Conservation (phyloP, 2,113 vertebrate genomes). For the Trogon surrucura region DNA sequence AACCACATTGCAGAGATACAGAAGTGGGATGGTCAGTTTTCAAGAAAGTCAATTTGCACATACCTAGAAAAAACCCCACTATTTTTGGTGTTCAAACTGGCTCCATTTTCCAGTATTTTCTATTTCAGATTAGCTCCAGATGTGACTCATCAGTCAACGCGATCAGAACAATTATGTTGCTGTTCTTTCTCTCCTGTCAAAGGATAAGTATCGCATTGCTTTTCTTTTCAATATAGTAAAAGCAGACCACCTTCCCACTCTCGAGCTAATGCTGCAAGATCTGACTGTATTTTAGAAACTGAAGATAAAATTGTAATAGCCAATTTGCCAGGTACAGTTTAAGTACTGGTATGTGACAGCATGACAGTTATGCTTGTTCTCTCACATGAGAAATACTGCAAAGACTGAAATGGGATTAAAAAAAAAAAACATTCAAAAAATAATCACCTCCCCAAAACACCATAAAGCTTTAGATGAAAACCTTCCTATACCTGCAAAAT, state of each 20-base stretch:
- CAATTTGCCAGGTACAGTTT: not conserved
- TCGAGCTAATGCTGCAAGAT: not conserved
- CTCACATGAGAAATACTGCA: not conserved
- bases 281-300: not conserved
- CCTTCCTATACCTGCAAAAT: not conserved
- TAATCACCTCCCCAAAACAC: not conserved
- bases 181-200: not conserved
- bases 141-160: not conserved
- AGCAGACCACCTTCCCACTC: not conserved
- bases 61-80: not conserved
- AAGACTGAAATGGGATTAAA: not conserved
- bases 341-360: fast-evolving
- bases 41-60: not conserved
- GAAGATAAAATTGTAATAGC: not conserved
- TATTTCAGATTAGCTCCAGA: not conserved
- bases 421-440: not conserved
- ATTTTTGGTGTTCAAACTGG: not conserved
- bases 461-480: not conserved
- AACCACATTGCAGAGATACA: not conserved
- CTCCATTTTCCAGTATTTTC: not conserved
- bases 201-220: not conserved
- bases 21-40: not conserved
- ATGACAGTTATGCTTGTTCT: not conserved
- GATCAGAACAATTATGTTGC: not conserved
- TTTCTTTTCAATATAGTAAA: not conserved